phyloP scores from a whole-genome alignment of 2,113 vertebrate genomes.

The Tachysurus vachellii region DNA sequence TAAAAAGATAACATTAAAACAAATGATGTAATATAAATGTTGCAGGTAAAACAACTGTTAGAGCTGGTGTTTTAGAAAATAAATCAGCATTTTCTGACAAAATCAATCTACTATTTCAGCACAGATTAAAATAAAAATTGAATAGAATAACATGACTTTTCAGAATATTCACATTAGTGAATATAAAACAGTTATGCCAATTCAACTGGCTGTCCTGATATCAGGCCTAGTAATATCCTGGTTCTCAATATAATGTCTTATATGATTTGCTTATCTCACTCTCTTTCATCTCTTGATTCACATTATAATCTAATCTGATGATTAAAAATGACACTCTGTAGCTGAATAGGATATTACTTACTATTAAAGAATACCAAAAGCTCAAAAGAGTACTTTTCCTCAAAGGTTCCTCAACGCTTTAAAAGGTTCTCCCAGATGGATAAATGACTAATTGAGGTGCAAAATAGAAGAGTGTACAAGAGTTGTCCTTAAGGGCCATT shows the following conservation, averaged over 20 bases:
- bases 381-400: neutral
- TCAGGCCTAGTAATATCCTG: slow-evolving; percentile 57
- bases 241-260: slow-evolving; percentile 18
- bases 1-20: neutral
- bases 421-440: neutral
- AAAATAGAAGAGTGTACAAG: neutral
- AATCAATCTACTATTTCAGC: neutral
- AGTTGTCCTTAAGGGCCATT: neutral
- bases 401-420: neutral
- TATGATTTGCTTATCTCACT: slow-evolving; percentile 4
- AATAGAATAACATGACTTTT: neutral
- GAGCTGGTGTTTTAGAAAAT: neutral
- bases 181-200: neutral
- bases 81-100: neutral
- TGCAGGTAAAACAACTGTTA: neutral
- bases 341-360: neutral
- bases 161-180: neutral
- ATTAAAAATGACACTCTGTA: neutral
- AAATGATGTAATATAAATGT: neutral
- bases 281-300: neutral
- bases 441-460: neutral
- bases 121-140: neutral
- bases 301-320: neutral
- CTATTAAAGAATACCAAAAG: neutral
- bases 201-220: slow-evolving; percentile 27